Conservation (phyloP, 1,140 invertebrate genomes). For the Glossosoma conforme region DNA sequence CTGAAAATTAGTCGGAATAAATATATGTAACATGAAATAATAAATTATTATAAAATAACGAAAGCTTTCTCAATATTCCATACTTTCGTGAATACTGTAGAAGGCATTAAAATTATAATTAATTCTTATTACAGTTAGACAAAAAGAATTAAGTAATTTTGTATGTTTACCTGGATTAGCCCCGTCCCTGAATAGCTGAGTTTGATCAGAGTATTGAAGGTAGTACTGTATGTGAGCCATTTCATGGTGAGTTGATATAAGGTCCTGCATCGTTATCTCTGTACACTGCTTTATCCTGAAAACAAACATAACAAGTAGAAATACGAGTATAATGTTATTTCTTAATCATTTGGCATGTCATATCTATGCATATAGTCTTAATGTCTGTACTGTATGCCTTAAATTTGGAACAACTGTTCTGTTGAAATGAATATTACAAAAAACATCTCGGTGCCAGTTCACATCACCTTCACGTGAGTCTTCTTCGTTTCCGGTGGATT, state of each 20-base stretch:
- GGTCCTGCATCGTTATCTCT: conserved; percentile 71
- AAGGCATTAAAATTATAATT: not conserved
- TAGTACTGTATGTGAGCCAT: conserved; percentile 83
- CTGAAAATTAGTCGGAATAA: too few species aligned
- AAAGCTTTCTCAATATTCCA: too few species aligned
- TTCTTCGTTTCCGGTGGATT: too few species aligned
- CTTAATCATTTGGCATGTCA: too few species aligned
- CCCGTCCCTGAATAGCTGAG: conserved; percentile 68
- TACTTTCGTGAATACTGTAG: too few species aligned
- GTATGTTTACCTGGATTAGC: conserved; percentile 64
- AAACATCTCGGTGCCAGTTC: too few species aligned
- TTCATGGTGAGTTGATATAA: conserved; percentile 80
- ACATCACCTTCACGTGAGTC: too few species aligned
- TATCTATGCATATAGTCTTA: too few species aligned
- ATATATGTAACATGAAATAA: conserved; percentile 4
- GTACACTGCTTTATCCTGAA: conserved; percentile 88
- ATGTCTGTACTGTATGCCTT: too few species aligned
- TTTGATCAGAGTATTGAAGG: conserved; percentile 72
- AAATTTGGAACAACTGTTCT: too few species aligned
- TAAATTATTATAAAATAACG: conserved; percentile 2
- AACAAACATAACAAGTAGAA: conserved; percentile 7
- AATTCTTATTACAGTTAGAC: not conserved
- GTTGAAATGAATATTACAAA: too few species aligned
- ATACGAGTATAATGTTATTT: not conserved
- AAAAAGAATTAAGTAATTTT: not conserved